Conservation (phyloP, 2,888 invertebrate genomes). For the Tetragnatha montana region DNA sequence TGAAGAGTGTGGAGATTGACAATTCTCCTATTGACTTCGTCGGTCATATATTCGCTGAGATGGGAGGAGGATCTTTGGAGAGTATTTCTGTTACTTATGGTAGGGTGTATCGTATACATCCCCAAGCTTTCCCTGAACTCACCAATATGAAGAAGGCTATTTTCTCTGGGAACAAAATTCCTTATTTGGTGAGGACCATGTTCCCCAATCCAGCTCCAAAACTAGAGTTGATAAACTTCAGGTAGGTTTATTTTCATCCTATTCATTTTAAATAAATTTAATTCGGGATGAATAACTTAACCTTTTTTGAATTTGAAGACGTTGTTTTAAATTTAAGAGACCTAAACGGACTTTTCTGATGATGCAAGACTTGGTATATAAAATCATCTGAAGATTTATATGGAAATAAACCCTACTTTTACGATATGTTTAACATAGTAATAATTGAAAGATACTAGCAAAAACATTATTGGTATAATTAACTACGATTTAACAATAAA, state of each 20-base stretch:
- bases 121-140: constrained; percentile 50
- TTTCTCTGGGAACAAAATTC: constrained; percentile 38
- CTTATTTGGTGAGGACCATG: constrained; percentile 57
- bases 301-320: too few species aligned
- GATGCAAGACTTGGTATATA: neutral
- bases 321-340: too few species aligned
- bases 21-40: constrained; percentile 42
- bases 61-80: constrained; percentile 50
- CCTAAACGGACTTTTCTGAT: too few species aligned
- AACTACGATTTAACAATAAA: too few species aligned
- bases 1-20: constrained; percentile 23
- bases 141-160: constrained; percentile 34
- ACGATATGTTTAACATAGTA: neutral
- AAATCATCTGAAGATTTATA: neutral
- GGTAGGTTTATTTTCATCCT: constrained; percentile 2
- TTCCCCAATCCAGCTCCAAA: constrained; percentile 46
- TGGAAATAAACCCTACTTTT: neutral
- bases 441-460: too few species aligned
- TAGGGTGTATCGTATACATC: constrained; percentile 44
- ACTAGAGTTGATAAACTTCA: constrained; percentile 25
- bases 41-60: constrained; percentile 44
- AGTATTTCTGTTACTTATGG: constrained; percentile 29
- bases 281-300: neutral
- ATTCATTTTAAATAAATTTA: neutral
- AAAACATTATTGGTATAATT: too few species aligned